phyloP scores from a whole-genome alignment of 2,888 invertebrate genomes.

The Ormyrus nitidulus region DNA sequence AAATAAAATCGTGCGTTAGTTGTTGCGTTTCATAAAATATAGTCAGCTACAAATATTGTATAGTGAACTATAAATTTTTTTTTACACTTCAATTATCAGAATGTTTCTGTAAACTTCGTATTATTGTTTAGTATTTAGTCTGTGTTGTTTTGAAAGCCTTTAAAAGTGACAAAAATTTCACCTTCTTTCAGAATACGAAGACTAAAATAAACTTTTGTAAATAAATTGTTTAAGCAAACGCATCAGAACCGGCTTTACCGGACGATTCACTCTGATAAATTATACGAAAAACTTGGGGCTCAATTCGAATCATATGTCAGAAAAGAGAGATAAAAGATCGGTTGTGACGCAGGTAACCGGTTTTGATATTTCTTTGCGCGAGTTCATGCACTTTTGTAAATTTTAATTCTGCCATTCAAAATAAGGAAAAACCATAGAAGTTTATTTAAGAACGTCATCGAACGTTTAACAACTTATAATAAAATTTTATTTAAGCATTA shows the following conservation, averaged over 20 bases:
- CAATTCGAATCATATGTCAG: neutral
- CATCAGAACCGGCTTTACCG: slow-evolving; percentile 17
- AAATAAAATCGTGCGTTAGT: slow-evolving; percentile 50
- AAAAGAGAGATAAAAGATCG: slow-evolving; percentile 15
- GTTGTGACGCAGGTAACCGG: slow-evolving; percentile 29
- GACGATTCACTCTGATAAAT: slow-evolving; percentile 13
- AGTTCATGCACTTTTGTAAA: neutral
- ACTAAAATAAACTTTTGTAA: neutral
- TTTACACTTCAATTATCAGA: no score
- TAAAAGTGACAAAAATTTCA: no score
- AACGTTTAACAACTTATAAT: no score
- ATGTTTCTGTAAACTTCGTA: no score
- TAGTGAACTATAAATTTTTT: no score
- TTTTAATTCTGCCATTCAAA: neutral
- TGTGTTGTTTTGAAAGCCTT: no score
- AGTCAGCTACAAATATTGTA: neutral
- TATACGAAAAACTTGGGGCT: slow-evolving; percentile 3
- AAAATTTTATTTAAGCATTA: no score
- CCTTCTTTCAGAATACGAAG: neutral
- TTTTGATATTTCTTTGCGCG: slow-evolving; percentile 4
- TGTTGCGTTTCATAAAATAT: neutral
- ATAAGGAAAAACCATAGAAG: no score
- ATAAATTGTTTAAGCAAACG: neutral
- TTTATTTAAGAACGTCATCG: no score
- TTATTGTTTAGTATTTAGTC: no score